Evolutionary conservation across 2,797 vertebrate genomes (phyloP), one percentile per base, ranked within the genome.

Genomic region (Tinamus major): DNA sequence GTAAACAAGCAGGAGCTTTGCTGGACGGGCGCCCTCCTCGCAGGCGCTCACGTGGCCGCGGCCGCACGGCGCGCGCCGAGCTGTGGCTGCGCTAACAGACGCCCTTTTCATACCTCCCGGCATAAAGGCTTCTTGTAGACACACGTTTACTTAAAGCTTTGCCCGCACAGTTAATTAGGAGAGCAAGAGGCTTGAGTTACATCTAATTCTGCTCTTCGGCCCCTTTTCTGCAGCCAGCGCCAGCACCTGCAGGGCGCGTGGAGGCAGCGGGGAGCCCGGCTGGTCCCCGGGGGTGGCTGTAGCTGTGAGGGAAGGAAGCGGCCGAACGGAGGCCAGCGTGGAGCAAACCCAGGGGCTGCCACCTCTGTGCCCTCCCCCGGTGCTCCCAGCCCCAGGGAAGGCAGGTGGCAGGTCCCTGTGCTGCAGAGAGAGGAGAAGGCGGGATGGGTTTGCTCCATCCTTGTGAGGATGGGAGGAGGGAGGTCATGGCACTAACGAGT

Each of bases 1-100:
- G 70, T 88, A 90, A 96, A 97, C 59, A 97, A 96, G 92, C 96
- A 95, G 77, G 78, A 92, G 85, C 79, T 89, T 59, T 65, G 87
- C 93, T 82, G 83, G 75, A 74, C 75, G 76, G 35, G 33, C 1
- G 0, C 59, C 61, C 69, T 92, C 81, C 59, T 59, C 35, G 29
- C 13, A 3, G 2, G 9, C 59, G 64, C 42, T 42, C 23, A 6
- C 0, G 19, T 20, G 61, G 79, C 39, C 0, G 1, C 26, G 16
- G 79, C 79, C 94, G 80, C 1, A 3, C 70, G 15, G 33, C 23
- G 59, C 80, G 69, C 6, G 3, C 83, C 26, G 80, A 80, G 74
- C 85, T 37, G 49, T 33, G 75, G 84, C 71, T 35, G 1, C 20
- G 20, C 21, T 48, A 96, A 97, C 96, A 96, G 90, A 92, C 65